Percentiles rank a stretch among this genome's conserved stretches.
Conservation (phyloP, 2,113 vertebrate species). For the Nothocercus nigrocapillus region DNA sequence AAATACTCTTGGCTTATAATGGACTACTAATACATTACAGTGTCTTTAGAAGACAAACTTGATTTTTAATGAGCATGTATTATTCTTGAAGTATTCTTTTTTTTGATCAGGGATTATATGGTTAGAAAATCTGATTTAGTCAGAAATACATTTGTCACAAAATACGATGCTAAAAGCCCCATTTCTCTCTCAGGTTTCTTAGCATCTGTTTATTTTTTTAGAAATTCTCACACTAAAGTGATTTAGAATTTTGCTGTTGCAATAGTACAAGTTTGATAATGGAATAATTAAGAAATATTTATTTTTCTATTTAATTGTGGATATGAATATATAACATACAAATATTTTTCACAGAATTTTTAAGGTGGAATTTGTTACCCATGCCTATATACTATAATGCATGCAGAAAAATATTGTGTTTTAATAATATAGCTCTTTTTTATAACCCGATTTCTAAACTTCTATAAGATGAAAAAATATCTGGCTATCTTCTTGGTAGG, state of each 20-base stretch:
- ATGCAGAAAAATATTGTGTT: neutral
- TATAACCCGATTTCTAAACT: neutral
- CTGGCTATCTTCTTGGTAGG: neutral
- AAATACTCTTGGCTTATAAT: neutral
- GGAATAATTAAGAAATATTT: neutral
- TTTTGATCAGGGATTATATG: neutral
- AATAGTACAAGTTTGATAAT: neutral
- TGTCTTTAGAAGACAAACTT: neutral
- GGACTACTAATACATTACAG: neutral
- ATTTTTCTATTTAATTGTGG: neutral
- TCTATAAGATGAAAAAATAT: neutral
- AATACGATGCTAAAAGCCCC: neutral
- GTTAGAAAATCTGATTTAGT: neutral
- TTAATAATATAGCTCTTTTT: neutral
- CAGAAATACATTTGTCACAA: neutral
- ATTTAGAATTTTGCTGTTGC: neutral
- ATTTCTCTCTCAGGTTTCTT: neutral
- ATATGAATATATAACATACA: neutral
- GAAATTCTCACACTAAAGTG: neutral
- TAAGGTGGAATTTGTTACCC: neutral
- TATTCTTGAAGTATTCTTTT: neutral
- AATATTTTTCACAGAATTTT: neutral
- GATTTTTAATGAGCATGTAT: neutral
- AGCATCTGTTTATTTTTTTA: neutral
- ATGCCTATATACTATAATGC: neutral